Evolutionary conservation across 2,888 invertebrate genomes (phyloP), one percentile per base, ranked within the genome.

Genomic region (Aelia acuminata): DNA sequence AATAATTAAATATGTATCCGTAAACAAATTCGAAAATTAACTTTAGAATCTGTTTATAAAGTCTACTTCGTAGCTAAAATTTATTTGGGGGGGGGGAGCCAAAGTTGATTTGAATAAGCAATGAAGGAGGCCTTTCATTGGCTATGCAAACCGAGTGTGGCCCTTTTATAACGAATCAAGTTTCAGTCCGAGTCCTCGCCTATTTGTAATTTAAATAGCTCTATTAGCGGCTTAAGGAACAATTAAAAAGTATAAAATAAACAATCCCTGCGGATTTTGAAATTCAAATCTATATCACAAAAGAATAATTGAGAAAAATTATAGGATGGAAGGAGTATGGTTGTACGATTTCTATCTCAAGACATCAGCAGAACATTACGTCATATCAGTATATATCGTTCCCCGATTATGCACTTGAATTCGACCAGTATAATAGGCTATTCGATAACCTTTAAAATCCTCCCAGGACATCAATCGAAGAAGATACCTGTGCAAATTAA

Each of bases 111-210:
- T 63, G 63, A 63, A 63, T 63, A 63, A 18, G 15, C 63, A 63
- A 63, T 63, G 63, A 31, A 63, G 31, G 31, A 63, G n/a, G 35
- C 63, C 63, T 70, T 70, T 70, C 63, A 70, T 70, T 70, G 63
- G 18, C 20, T 70, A 70, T 70, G 63, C 63, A 70, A 70, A 70
- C 63, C 63, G 63, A 70, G 63, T 70, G 63, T 35, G 63, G 63
- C 63, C 63, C 63, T 70, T 63, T 70, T 70, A 31, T 70, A 70
- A 70, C 63, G 63, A 70, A 70, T 35, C 63, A 35, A 70, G 63
- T 7, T 5, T 20, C 57, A 31, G 53, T n/a, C 63, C 35, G 3
- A 70, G 18, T 35, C 18, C 5, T 70, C 4, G 5, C 35, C 8
- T 70, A 70, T 70, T 70, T 70, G 31, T 70, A 70, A 70, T 70